These are phyloP conservation scores for Colius striatus DNA, from an alignment of 2,113 vertebrate species.

Conservation along the genomic window DNA sequence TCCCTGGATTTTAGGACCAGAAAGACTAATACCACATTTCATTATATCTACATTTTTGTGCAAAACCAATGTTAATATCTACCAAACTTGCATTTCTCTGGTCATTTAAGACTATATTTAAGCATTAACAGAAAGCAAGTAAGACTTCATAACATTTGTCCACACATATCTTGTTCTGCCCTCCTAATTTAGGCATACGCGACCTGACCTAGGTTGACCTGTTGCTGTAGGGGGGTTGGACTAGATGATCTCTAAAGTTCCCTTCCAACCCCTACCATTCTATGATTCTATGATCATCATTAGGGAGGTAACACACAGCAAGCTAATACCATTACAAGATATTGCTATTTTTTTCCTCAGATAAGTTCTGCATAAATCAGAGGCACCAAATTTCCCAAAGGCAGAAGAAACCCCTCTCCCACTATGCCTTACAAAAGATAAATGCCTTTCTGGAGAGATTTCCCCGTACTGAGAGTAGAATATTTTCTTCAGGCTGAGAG, in stretches of 20 bases:
- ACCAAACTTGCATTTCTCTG: not conserved
- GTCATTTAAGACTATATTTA: not conserved
- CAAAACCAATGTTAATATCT: not conserved
- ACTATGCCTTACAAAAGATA: not conserved
- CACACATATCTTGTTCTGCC: not conserved
- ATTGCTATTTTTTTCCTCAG: not conserved
- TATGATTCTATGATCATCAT: not conserved
- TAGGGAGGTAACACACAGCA: not conserved
- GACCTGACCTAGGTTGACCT: too few species aligned
- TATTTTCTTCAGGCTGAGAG: not conserved
- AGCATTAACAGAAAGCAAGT: not conserved
- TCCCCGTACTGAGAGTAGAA: not conserved
- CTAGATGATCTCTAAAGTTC: too few species aligned
- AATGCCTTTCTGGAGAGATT: not conserved
- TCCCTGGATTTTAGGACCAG: not conserved
- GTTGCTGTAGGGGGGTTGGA: too few species aligned
- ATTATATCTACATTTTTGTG: not conserved
- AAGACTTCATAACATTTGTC: not conserved
- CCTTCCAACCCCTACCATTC: too few species aligned
- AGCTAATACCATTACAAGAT: not conserved
- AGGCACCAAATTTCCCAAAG: not conserved
- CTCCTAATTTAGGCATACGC: not conserved
- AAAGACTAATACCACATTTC: not conserved
- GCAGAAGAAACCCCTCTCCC: not conserved
- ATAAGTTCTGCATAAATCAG: not conserved